Base-by-base conservation (phyloP, 2,888 invertebrate genomes). In the Melieria crassipennis region DNA sequence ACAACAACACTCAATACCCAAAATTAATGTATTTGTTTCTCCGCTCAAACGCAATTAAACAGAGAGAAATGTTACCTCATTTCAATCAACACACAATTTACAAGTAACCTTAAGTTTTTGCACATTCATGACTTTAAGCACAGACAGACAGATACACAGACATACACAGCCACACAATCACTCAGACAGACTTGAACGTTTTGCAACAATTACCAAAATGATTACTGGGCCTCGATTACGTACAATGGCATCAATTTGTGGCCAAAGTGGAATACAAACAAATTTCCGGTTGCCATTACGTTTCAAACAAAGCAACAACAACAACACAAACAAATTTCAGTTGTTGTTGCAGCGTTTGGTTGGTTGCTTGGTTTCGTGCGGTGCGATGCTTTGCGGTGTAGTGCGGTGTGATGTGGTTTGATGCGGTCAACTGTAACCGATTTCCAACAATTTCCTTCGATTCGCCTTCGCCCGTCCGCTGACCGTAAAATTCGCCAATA, bases 251-350 rank as follows among this genome's bases (percentile, higher is more conserved):
- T 69, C 64, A 63, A 69, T 64, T 69, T 69, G 69, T 64, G 63
- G 69, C 64, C 69, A 67, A 67, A 67, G 60, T 67, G 67, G 67
- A 67, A 67, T 67, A 67, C 67, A 67, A 67, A 67, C 67, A 67
- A 67, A 67, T 67, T 69, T 69, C 68, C 68, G 72, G 72, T 64
- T 52, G 60, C 65, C 50, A 63, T 67, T 58, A 58, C 48, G 48
- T 52, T 46, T 47, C 30, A 56, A 56, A 11, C 9, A 30, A 7
- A 57, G 47, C 30, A 56, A 43, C 56, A 65, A 65, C 7, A 65
- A 65, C 45, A 56, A 65, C 61, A 63, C 13, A 46, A 43, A 5
- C 10, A 42, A 58, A 30, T 58, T 58, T 30, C 58, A n/a, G 42
- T 43, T 30, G 58, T 43, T 30, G 30, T 10, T 43, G 4, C 11